Evolutionary conservation across 2,113 vertebrate species (phyloP), one percentile per base, ranked within the genome.

Genomic region (Neodon shergylaensis): DNA sequence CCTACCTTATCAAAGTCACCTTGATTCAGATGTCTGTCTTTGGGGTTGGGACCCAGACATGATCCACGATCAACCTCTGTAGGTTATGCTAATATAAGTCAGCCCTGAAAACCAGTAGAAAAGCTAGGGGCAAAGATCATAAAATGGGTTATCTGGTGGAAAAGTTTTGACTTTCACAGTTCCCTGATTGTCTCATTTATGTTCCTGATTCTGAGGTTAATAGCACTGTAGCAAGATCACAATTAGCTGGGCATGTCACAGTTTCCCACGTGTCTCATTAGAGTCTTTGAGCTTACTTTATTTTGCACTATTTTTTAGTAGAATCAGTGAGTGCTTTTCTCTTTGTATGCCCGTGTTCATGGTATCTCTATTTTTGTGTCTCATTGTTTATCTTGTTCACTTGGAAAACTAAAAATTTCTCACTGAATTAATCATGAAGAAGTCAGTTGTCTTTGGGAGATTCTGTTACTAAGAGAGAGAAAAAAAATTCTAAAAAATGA

Each of bases 291-390:
- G 63, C 5, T 36, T n/a, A 12, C 24, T 44, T 70, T 70, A 12
- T 78, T 90, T 95, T 85, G 36, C 79, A 44, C 1, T 65, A 1
- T 82, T 14, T 76, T 84, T 19, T 39, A 68, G 14, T 74, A 74
- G 68, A 92, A 26, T 68, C 28, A 12, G 39, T 28, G 19, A 65
- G 4, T 11, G 12, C 13, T 58, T 73, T 52, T 92, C 49, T 90
- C 66, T 87, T 92, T 68, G 6, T 97, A 70, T 54, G 94, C 94
- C 97, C 90, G 96, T 94, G 21, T 90, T 95, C 94, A 6, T 90
- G 95, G 85, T 92, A 85, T 96, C 79, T 95, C 89, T 28, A 16
- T 89, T 97, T 83, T 88, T 88, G 47, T 92, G 85, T 49, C 26
- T 65, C 54, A 21, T 58, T 70, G 5, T 92, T 95, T 47, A 77